Conservation (phyloP, 2,888 invertebrate species). For the Colostygia pectinataria region DNA sequence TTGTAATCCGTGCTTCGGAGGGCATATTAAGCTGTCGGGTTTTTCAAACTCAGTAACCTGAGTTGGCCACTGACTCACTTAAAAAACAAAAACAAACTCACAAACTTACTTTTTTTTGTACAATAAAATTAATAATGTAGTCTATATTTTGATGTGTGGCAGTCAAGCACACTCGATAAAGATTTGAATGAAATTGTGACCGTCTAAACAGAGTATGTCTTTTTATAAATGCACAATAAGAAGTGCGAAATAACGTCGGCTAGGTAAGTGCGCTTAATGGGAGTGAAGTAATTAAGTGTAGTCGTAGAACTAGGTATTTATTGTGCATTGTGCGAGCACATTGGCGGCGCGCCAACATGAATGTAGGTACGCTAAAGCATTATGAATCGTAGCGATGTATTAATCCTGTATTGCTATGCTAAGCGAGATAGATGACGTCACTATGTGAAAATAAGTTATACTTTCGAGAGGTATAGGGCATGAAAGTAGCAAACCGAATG, state of each 20-base stretch:
- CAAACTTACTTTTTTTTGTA: no score
- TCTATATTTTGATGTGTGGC: no score
- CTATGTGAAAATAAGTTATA: slow-evolving; percentile 30
- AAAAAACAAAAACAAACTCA: slow-evolving; percentile 13
- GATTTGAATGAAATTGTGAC: slow-evolving; percentile 1
- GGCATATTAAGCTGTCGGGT: no score
- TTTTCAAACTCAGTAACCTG: no score
- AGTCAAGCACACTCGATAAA: slow-evolving; percentile 10
- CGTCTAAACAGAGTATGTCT: neutral
- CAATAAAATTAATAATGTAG: no score
- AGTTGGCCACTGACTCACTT: no score
- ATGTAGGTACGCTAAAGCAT: slow-evolving; percentile 62
- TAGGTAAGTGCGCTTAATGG: slow-evolving; percentile 52
- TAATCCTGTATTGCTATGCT: slow-evolving; percentile 62
- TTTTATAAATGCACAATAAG: slow-evolving; percentile 9
- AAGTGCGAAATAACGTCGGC: slow-evolving; percentile 27
- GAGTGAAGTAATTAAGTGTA: slow-evolving; percentile 75
- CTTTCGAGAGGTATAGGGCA: slow-evolving; percentile 12
- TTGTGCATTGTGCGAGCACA: slow-evolving; percentile 70
- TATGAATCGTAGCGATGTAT: slow-evolving; percentile 69
- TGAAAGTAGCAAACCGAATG: slow-evolving; percentile 45
- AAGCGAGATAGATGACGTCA: slow-evolving; percentile 53
- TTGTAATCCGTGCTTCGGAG: no score
- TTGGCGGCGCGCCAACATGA: slow-evolving; percentile 64
- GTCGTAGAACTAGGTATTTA: slow-evolving; percentile 71